phyloP scores from a whole-genome alignment of 2,888 invertebrate genomes.

The Augiades crinisus region DNA sequence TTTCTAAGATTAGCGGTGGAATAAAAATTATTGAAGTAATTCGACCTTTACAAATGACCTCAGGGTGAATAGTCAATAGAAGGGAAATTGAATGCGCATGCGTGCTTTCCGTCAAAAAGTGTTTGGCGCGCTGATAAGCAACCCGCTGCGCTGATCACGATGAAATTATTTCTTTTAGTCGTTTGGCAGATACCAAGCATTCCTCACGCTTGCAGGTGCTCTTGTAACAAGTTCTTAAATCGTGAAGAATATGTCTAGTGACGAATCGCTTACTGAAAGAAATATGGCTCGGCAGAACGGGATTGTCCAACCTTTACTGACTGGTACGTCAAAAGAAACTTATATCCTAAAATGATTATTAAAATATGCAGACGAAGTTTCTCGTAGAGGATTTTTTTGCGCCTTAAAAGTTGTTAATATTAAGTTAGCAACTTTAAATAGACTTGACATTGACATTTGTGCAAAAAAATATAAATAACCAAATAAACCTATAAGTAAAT shows the following conservation, averaged over 20 bases:
- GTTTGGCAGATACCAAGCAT: conserved; percentile 55
- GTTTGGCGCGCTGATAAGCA: conserved; percentile 75
- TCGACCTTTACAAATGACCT: conserved; percentile 65
- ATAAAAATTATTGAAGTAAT: conserved; percentile 21
- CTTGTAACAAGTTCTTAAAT: conserved; percentile 26
- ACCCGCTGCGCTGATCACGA: conserved; percentile 58
- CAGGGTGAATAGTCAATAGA: conserved; percentile 53
- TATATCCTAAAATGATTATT: conserved; percentile 53
- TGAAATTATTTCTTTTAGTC: conserved; percentile 73
- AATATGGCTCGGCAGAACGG: conserved; percentile 86
- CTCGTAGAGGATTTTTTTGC: conserved; percentile 2
- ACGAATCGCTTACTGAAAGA: conserved; percentile 50
- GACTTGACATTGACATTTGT: too few relatives aligned
- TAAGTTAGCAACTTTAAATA: not conserved
- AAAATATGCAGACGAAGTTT: conserved; percentile 30
- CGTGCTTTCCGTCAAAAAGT: conserved; percentile 60
- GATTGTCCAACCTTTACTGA: conserved; percentile 94
- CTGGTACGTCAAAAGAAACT: conserved; percentile 82
- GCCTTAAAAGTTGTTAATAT: not conserved
- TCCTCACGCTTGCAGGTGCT: conserved; percentile 49
- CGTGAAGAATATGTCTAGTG: conserved; percentile 62
- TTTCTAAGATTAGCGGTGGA: too few relatives aligned
- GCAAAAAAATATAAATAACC: not conserved
- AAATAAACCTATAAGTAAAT: too few relatives aligned
- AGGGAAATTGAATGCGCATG: conserved; percentile 58